Base-by-base conservation (phyloP, 2,113 vertebrate species). In the Pelusios castaneus region DNA sequence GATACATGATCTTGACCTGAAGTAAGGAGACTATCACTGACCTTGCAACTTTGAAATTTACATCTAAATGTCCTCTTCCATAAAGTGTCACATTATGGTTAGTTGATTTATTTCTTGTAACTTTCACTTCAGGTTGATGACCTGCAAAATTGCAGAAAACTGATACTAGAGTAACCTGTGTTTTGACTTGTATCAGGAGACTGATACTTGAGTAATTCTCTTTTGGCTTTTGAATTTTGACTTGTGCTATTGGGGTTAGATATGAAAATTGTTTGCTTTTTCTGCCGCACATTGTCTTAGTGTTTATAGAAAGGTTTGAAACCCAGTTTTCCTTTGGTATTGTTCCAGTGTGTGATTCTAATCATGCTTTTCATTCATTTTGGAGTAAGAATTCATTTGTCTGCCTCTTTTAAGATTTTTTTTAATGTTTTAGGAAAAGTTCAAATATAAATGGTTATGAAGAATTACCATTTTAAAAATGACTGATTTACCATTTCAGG, bases 31-130 rank as follows among this genome's bases (percentile, higher is more conserved):
- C 0, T 22, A 1, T 2, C 1, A 1, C 17, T n/a, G 4, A 56
- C 83, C 84, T 73, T 83, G 45, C n/a, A 75, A 25, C 70, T 75
- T 75, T 45, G 25, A 75, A 27, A 75, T 43, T 45, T 75, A 12
- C 2, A 45, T 75, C 34, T 49, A 45, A 2, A 12, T 27, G 1
- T n/a, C 6, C 1, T 3, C 4, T 63, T 73, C 34, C 2, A 0
- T 2, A 9, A 70, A 8, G 31, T 58, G 19, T 51, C 27, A 17
- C n/a, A 49, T 25, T 5, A 19, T 51, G 19, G 47, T 3, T n/a
- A 38, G 12, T 34, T 63, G 81, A 80, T n/a, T 81, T 24, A 47
- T 17, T 2, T 43, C 16, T 25, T 58, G 84, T 52, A 34, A 5
- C 47, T 91, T 89, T 91, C 25, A 41, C 2, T 52, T 3, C 1